A percentile compares a stretch with the other conserved stretches of the same genome.
phyloP scores from a whole-genome alignment of 2,888 invertebrate species.

The Calameuta filiformis region DNA sequence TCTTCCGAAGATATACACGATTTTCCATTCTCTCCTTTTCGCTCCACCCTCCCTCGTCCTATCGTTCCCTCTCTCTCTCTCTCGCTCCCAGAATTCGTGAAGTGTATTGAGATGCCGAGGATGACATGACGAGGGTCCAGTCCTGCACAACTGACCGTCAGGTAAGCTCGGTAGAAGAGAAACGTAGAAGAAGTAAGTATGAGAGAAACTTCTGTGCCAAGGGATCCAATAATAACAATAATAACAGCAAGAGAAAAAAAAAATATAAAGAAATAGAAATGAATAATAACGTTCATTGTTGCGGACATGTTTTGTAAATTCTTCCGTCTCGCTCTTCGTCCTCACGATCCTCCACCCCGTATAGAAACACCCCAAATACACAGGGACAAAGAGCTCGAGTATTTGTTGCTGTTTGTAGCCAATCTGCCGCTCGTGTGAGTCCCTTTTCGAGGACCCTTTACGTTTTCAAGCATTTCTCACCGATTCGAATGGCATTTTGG shows the following conservation, averaged over 20 bases:
- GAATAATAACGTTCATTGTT: conserved; percentile 58
- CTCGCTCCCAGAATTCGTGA: conserved; percentile 4
- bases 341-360: conserved; percentile 11
- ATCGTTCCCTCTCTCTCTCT: neutral
- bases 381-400: conserved; percentile 42
- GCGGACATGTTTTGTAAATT: conserved; percentile 64
- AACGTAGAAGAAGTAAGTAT: conserved; percentile 6
- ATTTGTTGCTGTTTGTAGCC: conserved; percentile 63
- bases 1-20: too few relatives aligned
- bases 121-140: conserved; percentile 63
- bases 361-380: too few relatives aligned
- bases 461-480: too few relatives aligned
- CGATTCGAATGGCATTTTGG: too few relatives aligned
- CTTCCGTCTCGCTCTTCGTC: conserved; percentile 40
- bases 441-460: conserved; percentile 9
- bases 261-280: conserved; percentile 16
- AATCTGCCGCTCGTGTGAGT: conserved; percentile 47
- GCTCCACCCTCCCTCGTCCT: conserved; percentile 1
- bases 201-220: conserved; percentile 1
- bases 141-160: conserved; percentile 52
- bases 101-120: conserved; percentile 57
- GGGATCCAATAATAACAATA: neutral
- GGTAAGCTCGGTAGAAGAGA: conserved; percentile 38
- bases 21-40: conserved; percentile 14
- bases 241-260: conserved; percentile 15